Percentiles rank a stretch among this genome's conserved stretches.
Evolutionary conservation across 2,888 invertebrate species (phyloP).

Genomic region (Drosophila anomelani): DNA sequence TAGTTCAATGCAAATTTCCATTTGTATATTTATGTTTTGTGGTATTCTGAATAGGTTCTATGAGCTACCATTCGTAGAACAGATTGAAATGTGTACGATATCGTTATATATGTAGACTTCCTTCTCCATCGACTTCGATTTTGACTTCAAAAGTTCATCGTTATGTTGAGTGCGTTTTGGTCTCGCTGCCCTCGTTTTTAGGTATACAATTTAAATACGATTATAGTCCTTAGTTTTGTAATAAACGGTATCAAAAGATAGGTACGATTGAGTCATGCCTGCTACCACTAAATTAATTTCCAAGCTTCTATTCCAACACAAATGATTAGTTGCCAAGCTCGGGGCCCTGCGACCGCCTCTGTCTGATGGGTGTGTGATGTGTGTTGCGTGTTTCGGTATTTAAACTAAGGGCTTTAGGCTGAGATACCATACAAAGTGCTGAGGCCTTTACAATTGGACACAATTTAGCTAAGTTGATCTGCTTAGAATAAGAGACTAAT

Average conservation of each 20-base stretch:
- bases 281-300: conserved; percentile 69
- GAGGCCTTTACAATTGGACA: conserved; percentile 62
- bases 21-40: conserved; percentile 43
- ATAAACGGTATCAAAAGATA: conserved; percentile 82
- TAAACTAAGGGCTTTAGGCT: conserved; percentile 58
- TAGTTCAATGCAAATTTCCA: conserved; percentile 35
- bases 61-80: conserved; percentile 54
- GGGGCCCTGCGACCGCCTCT: conserved; percentile 15
- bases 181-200: conserved; percentile 60
- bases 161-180: conserved; percentile 55
- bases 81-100: conserved; percentile 57
- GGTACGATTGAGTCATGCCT: conserved; percentile 79
- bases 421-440: conserved; percentile 45
- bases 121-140: conserved; percentile 9
- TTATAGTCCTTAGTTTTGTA: conserved; percentile 82
- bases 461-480: conserved; percentile 65
- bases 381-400: conserved; percentile 26
- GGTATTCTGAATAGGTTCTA: conserved; percentile 38
- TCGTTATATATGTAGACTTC: conserved; percentile 23
- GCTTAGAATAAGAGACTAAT: conserved; percentile 50
- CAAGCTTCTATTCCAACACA: conserved; percentile 51
- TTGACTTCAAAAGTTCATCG: conserved; percentile 23
- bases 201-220: conserved; percentile 63
- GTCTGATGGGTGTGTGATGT: conserved; percentile 29
- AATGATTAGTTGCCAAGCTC: conserved; percentile 30